Percentiles rank a stretch among this genome's conserved stretches.
Evolutionary conservation across 2,888 invertebrate species (phyloP).

Genomic region (Xestia ashworthii): DNA sequence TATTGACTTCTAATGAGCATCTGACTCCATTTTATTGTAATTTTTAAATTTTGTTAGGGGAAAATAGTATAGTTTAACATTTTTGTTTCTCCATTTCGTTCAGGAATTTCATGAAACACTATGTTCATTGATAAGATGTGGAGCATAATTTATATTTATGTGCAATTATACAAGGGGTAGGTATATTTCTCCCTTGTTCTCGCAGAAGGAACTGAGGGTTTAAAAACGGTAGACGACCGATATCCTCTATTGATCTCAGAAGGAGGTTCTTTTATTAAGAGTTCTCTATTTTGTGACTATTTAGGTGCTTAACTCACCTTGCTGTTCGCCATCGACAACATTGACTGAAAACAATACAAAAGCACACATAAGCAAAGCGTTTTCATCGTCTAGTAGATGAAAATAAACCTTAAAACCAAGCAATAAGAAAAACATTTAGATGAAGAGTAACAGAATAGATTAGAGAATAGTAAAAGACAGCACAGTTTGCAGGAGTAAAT

Average conservation of each 20-base stretch:
- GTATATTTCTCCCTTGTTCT: background rate
- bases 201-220: background rate
- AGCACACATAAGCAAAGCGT: slow-evolving; percentile 48
- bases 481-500: background rate
- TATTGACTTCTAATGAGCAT: slow-evolving; percentile 22
- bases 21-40: background rate
- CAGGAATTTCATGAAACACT: background rate
- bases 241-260: background rate
- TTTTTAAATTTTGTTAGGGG: background rate
- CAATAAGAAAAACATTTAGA: background rate
- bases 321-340: slow-evolving; percentile 27
- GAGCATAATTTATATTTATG: background rate
- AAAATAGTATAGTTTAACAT: background rate
- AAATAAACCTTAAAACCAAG: slow-evolving; percentile 11
- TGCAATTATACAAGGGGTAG: background rate
- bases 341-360: slow-evolving; percentile 49
- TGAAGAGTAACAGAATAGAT: background rate
- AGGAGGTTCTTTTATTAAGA: background rate
- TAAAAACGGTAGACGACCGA: background rate
- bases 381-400: slow-evolving; percentile 50
- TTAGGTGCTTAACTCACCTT: slow-evolving; percentile 40
- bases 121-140: background rate
- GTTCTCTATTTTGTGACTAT: background rate
- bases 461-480: background rate
- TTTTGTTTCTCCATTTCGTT: background rate